These are phyloP conservation scores for Centropus bengalensis DNA, from an alignment of 2,113 vertebrate genomes.

Conservation along the genomic window DNA sequence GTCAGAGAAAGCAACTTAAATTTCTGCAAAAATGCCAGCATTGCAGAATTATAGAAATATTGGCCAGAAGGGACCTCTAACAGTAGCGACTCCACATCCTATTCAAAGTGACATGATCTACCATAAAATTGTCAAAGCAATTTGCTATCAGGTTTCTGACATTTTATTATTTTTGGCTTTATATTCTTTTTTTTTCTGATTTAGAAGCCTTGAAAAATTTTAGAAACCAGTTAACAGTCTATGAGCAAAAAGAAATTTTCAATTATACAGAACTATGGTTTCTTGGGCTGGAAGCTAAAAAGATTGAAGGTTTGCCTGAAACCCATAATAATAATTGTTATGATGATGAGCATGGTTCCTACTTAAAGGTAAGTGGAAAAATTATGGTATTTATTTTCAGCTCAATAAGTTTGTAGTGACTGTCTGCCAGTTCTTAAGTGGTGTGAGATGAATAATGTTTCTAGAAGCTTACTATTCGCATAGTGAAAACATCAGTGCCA, in stretches of 20 bases:
- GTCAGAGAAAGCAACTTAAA: background rate
- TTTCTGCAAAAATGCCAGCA: background rate
- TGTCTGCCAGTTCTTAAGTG: background rate
- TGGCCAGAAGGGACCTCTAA: background rate
- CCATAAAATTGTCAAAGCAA: background rate
- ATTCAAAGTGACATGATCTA: background rate
- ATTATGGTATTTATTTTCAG: background rate
- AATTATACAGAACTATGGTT: conserved; percentile 92
- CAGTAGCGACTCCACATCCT: background rate
- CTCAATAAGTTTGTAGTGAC: background rate
- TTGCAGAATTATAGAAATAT: background rate
- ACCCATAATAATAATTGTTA: conserved; percentile 85
- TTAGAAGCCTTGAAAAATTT: conserved; percentile 91
- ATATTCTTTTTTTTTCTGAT: conserved; percentile 43
- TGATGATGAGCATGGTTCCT: conserved; percentile 91
- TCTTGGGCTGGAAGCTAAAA: conserved; percentile 89
- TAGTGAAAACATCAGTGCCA: background rate
- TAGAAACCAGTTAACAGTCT: conserved; percentile 85
- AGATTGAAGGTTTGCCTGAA: conserved; percentile 82
- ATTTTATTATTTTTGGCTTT: background rate
- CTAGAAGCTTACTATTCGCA: background rate
- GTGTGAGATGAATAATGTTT: background rate
- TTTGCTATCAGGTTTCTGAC: background rate
- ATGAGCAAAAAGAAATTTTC: conserved; percentile 90
- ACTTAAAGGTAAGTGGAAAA: conserved; percentile 83